Conservation (phyloP, 2,888 invertebrate species). For the Rhagonycha fulva region DNA sequence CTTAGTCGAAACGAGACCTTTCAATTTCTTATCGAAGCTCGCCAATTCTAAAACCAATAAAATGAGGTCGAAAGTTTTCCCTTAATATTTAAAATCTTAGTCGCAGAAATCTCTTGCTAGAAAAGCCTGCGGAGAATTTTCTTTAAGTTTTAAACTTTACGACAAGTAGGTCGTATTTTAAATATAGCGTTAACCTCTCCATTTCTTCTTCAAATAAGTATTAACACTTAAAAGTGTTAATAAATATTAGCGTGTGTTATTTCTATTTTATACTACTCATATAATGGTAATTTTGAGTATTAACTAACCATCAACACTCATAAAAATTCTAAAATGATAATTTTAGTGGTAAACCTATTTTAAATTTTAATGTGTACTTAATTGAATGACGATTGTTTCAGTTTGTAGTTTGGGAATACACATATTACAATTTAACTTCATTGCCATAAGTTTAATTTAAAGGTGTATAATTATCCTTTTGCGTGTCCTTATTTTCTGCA, state of each 20-base stretch:
- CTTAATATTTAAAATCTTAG: slow-evolving; percentile 15
- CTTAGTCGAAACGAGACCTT: neutral
- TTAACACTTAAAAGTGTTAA: neutral
- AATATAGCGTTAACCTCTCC: neutral
- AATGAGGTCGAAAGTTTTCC: neutral
- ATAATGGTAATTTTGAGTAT: no score
- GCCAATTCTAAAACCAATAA: slow-evolving; percentile 8
- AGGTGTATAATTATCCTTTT: neutral
- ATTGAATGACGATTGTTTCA: no score
- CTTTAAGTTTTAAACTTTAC: slow-evolving; percentile 8
- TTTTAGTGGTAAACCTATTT: neutral
- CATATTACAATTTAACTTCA: no score
- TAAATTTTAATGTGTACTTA: no score
- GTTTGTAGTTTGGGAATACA: no score
- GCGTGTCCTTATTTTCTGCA: neutral
- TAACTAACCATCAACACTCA: no score
- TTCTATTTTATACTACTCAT: no score
- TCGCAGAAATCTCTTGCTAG: neutral
- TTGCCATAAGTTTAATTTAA: no score
- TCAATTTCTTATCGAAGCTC: slow-evolving; percentile 3
- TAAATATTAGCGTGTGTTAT: no score
- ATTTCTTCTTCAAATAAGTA: neutral
- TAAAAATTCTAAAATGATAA: no score
- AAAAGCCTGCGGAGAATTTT: slow-evolving; percentile 2
- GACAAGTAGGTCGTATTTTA: neutral